Evolutionary conservation across 2,888 invertebrate genomes (phyloP).

Genomic region (Rotaria socialis): DNA sequence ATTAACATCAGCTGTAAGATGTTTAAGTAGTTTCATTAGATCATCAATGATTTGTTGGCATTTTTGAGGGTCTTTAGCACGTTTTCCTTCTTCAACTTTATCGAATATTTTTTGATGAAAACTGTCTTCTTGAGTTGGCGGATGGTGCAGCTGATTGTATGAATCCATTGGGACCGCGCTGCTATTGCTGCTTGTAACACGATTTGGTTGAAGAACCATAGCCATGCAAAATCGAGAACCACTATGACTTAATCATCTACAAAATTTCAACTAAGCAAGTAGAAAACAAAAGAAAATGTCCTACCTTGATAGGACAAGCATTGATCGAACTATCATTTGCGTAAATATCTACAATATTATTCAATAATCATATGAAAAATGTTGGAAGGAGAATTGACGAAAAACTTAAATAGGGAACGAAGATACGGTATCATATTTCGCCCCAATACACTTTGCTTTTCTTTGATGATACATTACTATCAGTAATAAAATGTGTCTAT

Average conservation of each 20-base stretch:
- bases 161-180: not conserved
- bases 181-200: not conserved
- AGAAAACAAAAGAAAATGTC: not conserved
- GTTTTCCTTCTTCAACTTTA: not conserved
- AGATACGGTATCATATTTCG: not conserved
- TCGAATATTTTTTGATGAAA: not conserved
- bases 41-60: not conserved
- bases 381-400: not conserved
- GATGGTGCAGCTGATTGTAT: not conserved
- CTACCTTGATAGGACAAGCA: not conserved
- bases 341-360: not conserved
- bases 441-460: not conserved
- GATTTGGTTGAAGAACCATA: slow-evolving; percentile 12
- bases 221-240: not conserved
- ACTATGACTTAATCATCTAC: not conserved
- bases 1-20: slow-evolving; percentile 11
- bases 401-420: too few relatives aligned
- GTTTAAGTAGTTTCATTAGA: slow-evolving; percentile 4
- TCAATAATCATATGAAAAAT: not conserved
- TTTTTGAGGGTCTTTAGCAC: not conserved
- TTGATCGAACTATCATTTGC: not conserved
- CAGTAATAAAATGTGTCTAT: not conserved
- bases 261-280: not conserved
- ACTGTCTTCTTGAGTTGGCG: not conserved
- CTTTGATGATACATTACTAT: not conserved